A percentile compares a stretch with the other conserved stretches of the same genome.
Evolutionary conservation across 2,888 invertebrate species (phyloP).

Genomic region (Invenusta paracnida): DNA sequence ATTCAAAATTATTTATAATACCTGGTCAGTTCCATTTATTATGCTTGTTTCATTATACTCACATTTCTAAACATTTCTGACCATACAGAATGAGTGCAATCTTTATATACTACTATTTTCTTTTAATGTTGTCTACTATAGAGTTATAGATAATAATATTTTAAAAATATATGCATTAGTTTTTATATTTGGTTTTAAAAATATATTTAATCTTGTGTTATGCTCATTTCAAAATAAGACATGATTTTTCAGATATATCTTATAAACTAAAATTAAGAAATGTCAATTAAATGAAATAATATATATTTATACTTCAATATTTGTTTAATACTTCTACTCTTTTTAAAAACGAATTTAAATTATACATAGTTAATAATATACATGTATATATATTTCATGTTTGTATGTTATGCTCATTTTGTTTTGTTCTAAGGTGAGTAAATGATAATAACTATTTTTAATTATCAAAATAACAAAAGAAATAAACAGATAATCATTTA

Average conservation of each 20-base stretch:
- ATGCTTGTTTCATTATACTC: not conserved
- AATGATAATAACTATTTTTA: no score
- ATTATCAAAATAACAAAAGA: no score
- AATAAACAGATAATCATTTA: no score
- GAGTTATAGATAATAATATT: not conserved
- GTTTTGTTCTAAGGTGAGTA: no score
- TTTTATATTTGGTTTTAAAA: not conserved
- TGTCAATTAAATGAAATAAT: not conserved
- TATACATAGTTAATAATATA: no score
- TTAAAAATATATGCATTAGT: not conserved
- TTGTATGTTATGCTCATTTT: not conserved
- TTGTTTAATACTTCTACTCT: no score
- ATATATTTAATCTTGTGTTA: not conserved
- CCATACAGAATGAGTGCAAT: not conserved
- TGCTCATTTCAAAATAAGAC: not conserved
- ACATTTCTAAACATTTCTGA: not conserved
- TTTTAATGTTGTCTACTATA: not conserved
- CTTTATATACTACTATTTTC: not conserved
- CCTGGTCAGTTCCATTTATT: not conserved
- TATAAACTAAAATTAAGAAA: not conserved
- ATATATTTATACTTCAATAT: no score
- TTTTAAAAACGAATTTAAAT: no score
- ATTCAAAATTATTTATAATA: no score
- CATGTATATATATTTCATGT: not conserved
- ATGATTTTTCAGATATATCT: not conserved